Evolutionary conservation across 2,888 invertebrate genomes (phyloP).

Genomic region (Strigamia transsilvanica): DNA sequence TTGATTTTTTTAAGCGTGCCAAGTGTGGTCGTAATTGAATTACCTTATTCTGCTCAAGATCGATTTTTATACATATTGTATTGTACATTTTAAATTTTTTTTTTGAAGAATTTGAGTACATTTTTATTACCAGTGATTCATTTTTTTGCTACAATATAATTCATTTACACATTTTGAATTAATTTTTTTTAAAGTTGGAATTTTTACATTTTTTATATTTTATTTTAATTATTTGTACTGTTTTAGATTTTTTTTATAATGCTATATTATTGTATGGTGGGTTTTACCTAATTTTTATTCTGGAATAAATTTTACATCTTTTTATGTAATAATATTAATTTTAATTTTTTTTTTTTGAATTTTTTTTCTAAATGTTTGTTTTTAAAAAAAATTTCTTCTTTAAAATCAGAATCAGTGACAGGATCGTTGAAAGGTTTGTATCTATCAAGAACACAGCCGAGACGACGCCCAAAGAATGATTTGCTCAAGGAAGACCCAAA

Average conservation of each 20-base stretch:
- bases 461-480: constrained; percentile 51
- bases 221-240: not conserved
- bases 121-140: no score
- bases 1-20: not conserved
- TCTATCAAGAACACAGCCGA: constrained; percentile 36
- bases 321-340: not conserved
- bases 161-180: not conserved
- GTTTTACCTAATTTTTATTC: not conserved
- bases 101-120: not conserved
- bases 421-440: constrained; percentile 55
- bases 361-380: not conserved
- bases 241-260: not conserved
- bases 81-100: not conserved
- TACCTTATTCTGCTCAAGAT: constrained; percentile 5
- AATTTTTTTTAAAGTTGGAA: not conserved
- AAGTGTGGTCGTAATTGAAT: not conserved
- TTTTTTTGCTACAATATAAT: no score
- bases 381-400: not conserved
- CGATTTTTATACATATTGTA: not conserved
- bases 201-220: constrained; percentile 13
- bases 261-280: not conserved
- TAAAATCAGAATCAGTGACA: constrained; percentile 54
- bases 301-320: no score
- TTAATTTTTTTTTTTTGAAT: not conserved
- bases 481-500: constrained; percentile 56